Evolutionary conservation across 2,888 invertebrate genomes (phyloP).

Genomic region (Nemotelus nigrinus): DNA sequence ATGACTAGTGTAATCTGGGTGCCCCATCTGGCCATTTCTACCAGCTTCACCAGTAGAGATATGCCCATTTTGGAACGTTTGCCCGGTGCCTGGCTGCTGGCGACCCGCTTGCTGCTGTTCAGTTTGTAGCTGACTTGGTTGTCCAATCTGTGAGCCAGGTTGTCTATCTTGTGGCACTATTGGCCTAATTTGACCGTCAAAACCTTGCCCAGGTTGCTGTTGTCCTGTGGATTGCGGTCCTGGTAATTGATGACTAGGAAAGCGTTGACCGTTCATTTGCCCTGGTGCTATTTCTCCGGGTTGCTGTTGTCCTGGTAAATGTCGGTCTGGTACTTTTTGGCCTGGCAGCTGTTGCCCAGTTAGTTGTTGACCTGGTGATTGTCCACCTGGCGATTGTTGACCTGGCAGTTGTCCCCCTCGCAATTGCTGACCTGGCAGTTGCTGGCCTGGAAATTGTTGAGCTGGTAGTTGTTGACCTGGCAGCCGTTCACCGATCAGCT

Average conservation of each 20-base stretch:
- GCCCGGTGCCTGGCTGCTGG: neutral
- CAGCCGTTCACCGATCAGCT: neutral
- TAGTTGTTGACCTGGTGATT: slow-evolving; percentile 26
- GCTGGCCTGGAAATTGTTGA: neutral
- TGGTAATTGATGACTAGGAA: neutral
- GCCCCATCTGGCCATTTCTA: slow-evolving; percentile 23
- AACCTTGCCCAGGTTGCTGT: slow-evolving; percentile 18
- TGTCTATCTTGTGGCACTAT: neutral
- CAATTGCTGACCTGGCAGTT: slow-evolving; percentile 5
- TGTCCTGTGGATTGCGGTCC: slow-evolving; percentile 1
- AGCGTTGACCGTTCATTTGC: neutral
- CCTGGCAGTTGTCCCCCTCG: slow-evolving; percentile 6
- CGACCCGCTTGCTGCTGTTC: neutral
- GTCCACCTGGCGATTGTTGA: neutral
- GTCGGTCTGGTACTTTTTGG: neutral
- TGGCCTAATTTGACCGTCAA: neutral
- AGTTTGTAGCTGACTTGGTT: slow-evolving; percentile 13
- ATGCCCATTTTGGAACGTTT: neutral
- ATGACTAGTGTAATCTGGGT: neutral
- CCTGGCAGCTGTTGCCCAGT: slow-evolving; percentile 22
- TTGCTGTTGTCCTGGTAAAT: slow-evolving; percentile 15
- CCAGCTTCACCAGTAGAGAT: neutral
- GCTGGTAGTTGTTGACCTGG: slow-evolving; percentile 29
- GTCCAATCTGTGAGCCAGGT: neutral
- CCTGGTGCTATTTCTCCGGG: slow-evolving; percentile 4